These are phyloP conservation scores for Drosophila paracracens DNA, from an alignment of 2,888 invertebrate genomes.

Conservation along the genomic window DNA sequence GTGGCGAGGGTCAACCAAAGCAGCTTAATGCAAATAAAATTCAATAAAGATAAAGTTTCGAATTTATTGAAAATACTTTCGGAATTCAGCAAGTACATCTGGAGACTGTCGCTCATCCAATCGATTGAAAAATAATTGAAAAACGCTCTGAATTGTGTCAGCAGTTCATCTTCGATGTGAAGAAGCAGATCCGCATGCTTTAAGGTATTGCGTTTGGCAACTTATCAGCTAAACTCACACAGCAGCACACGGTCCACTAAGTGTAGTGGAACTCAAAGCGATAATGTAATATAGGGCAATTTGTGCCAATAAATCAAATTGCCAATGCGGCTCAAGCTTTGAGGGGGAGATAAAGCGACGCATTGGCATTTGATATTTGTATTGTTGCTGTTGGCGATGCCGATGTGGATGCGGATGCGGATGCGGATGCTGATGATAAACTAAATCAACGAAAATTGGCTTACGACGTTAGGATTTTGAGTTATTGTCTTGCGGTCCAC, in stretches of 20 bases:
- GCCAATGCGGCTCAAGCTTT: conserved; percentile 46
- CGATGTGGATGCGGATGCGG: conserved; percentile 14
- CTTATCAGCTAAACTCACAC: conserved; percentile 36
- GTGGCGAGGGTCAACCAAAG: neutral
- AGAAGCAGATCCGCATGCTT: conserved; percentile 21
- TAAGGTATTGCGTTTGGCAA: conserved; percentile 45
- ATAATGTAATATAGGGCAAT: conserved; percentile 76
- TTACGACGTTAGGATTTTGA: conserved; percentile 70
- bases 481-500: conserved; percentile 59
- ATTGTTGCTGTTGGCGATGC: conserved; percentile 31
- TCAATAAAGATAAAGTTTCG: conserved; percentile 44
- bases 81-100: conserved; percentile 33
- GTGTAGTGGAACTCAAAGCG: conserved; percentile 63
- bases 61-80: conserved; percentile 39
- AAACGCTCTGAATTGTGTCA: conserved; percentile 49
- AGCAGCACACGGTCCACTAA: conserved; percentile 23
- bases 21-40: conserved; percentile 52
- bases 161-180: conserved; percentile 1
- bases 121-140: conserved; percentile 62
- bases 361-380: conserved; percentile 74
- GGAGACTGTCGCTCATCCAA: neutral
- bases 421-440: conserved; percentile 64
- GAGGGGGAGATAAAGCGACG: conserved; percentile 36
- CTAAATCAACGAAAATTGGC: conserved; percentile 78
- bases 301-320: conserved; percentile 79